Percentiles rank a stretch among this genome's conserved stretches.
phyloP scores from a whole-genome alignment of 2,888 invertebrate species.

The Cheilosia scutellata region DNA sequence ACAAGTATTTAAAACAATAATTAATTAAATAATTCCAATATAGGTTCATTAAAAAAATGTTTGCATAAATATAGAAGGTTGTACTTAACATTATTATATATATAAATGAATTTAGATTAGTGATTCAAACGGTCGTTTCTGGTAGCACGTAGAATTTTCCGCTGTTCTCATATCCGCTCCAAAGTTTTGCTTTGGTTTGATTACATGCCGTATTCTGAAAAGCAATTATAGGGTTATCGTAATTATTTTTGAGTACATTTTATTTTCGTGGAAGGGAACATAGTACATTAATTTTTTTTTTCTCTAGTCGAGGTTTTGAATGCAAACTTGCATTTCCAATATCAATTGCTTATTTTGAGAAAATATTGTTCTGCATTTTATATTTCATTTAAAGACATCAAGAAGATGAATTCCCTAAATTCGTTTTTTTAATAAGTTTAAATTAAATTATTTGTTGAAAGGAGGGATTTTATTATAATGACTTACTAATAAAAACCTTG shows the following conservation, averaged over 20 bases:
- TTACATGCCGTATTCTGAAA: slow-evolving; percentile 77
- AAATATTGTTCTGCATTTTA: too few species aligned
- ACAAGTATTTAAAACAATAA: not conserved
- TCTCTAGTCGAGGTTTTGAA: not conserved
- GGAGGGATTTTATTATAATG: too few species aligned
- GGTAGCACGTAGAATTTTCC: slow-evolving; percentile 75
- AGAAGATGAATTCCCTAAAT: too few species aligned
- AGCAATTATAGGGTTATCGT: slow-evolving; percentile 53
- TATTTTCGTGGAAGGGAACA: not conserved
- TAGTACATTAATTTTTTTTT: not conserved
- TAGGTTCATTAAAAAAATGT: not conserved
- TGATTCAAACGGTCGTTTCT: slow-evolving; percentile 77
- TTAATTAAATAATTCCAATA: not conserved
- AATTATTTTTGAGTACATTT: slow-evolving; percentile 13
- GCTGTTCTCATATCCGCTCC: slow-evolving; percentile 76
- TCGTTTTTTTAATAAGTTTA: too few species aligned
- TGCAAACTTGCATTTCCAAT: too few species aligned
- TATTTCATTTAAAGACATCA: too few species aligned
- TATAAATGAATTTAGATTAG: slow-evolving; percentile 38
- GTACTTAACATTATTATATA: not conserved
- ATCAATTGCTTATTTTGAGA: too few species aligned
- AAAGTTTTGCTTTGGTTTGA: slow-evolving; percentile 76
- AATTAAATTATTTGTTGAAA: too few species aligned
- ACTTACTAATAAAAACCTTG: too few species aligned
- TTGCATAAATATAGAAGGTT: not conserved